Evolutionary conservation across 1,140 invertebrate genomes (phyloP), one percentile per base, ranked within the genome.

Genomic region (Parasteatoda tepidariorum): DNA sequence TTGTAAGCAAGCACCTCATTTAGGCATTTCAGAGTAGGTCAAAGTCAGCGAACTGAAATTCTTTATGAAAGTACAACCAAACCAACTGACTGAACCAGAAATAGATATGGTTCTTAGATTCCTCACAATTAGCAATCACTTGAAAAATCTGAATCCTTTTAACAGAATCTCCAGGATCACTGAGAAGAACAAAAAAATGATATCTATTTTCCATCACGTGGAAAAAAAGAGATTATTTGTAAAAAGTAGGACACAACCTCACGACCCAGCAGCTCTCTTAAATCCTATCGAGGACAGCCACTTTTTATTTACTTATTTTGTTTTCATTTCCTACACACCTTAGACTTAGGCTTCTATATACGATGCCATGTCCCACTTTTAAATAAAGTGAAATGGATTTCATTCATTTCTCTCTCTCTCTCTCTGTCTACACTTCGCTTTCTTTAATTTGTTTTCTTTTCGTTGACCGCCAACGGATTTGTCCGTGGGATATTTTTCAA

Each of bases 281-380:
- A 66, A 78, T 62, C 26, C 38, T 78, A 78, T 78, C 74, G 74
- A 78, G 74, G 74, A 78, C 74, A 78, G 38, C 74, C 15, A 66
- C 59, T 78, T 78, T 75, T 78, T 66, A 66, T 78, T 78, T 78
- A 66, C 34, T 64, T 78, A 78, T 54, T n/a, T 41, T 66, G 59
- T 54, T 78, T 78, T 48, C 33, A 62, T 78, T 78, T 78, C 38
- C 59, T 48, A 61, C 41, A 41, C 24, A 61, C 30, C 15, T 26
- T 33, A 68, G 66, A 28, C 41, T 38, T 24, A 24, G 26, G 26
- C 15, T 26, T 59, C n/a, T 28, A 33, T 64, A 31, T 24, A 30
- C 48, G 74, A 78, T 22, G n/a, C 28, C 59, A 78, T 78, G 74
- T 22, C 74, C 74, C 54, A 78, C 59, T 66, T 78, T 66, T 57